phyloP scores from a whole-genome alignment of 2,113 vertebrate species.

The Ciconia stormi region DNA sequence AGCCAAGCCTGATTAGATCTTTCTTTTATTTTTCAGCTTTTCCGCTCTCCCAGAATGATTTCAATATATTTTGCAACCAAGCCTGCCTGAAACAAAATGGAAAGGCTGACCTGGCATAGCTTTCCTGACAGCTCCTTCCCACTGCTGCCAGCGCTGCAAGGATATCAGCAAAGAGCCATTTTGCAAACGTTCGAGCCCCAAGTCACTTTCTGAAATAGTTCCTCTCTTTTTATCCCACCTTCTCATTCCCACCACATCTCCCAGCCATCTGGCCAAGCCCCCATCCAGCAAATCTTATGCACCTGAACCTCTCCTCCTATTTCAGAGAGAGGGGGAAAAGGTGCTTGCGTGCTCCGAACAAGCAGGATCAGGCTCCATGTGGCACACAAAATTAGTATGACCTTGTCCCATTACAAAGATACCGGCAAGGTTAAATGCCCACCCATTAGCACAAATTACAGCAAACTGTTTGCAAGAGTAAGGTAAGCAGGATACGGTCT shows the following conservation, averaged over 20 bases:
- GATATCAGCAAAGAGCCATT: slow-evolving; percentile 62
- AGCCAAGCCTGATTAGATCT: slow-evolving; percentile 50
- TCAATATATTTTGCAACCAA: slow-evolving; percentile 67
- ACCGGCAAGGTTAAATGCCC: background rate
- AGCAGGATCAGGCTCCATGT: background rate
- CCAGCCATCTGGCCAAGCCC: slow-evolving; percentile 14
- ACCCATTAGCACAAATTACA: background rate
- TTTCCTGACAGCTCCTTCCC: slow-evolving; percentile 66
- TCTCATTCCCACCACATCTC: background rate
- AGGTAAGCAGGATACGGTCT: background rate
- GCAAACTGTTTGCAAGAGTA: background rate
- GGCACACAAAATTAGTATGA: background rate
- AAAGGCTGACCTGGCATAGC: slow-evolving; percentile 65
- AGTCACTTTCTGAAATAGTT: slow-evolving; percentile 34
- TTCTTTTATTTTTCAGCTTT: slow-evolving; percentile 55
- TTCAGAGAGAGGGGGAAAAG: background rate
- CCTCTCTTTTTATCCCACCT: slow-evolving; percentile 41
- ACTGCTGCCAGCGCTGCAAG: slow-evolving; percentile 50
- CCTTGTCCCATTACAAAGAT: background rate
- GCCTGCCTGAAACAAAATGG: slow-evolving; percentile 65
- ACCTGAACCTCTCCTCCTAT: background rate
- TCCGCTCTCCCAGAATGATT: slow-evolving; percentile 43
- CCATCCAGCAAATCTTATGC: background rate
- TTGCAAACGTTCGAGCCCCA: background rate
- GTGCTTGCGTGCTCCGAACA: background rate